Base-by-base conservation (phyloP, 2,888 invertebrate genomes). In the Caenorhabditis japonica region DNA sequence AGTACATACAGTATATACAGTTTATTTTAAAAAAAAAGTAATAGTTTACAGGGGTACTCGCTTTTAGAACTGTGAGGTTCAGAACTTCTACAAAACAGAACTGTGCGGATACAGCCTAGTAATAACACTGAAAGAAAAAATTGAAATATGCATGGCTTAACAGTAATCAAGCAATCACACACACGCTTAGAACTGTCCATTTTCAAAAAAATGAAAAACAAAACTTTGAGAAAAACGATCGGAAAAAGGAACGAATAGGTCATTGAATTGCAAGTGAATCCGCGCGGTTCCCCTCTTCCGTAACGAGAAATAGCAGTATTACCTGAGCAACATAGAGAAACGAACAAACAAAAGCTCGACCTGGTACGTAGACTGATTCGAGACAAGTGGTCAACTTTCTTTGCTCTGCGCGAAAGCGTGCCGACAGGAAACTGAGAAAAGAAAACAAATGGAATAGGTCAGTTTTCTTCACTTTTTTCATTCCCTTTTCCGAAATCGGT, bases 311-410 rank as follows among this genome's bases (percentile, higher is more conserved):
- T 36, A 70, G 43, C 30, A 19, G 4, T 13, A 44, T 36, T 61
- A 70, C 70, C 56, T 46, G 25, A 46, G 70, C 61, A 56, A 55
- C 51, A 44, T 23, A 43, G 49, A 44, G 44, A 46, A 7, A 25
- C 41, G 52, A 34, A 51, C 61, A 70, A 70, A 61, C 44, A 70
- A 51, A 44, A 51, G 62, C 62, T 36, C 71, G 62, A 71, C 58
- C 62, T 71, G 71, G 71, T 71, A 71, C 71, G 71, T 71, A 58
- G 52, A 69, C 53, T 39, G 69, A 30, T 30, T 10, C 36, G 47
- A 53, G 60, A 69, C 69, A 69, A 69, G 69, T 69, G 69, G 69
- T 69, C 69, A 69, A 55, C 52, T 47, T 69, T 36, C 53, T 58
- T 69, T 69, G 53, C 59, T 55, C 64, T 30, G n/a, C 17, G 10